A percentile compares a stretch with the other conserved stretches of the same genome.
Conservation (phyloP, 2,113 vertebrate species). For the Bombycilla garrulus region DNA sequence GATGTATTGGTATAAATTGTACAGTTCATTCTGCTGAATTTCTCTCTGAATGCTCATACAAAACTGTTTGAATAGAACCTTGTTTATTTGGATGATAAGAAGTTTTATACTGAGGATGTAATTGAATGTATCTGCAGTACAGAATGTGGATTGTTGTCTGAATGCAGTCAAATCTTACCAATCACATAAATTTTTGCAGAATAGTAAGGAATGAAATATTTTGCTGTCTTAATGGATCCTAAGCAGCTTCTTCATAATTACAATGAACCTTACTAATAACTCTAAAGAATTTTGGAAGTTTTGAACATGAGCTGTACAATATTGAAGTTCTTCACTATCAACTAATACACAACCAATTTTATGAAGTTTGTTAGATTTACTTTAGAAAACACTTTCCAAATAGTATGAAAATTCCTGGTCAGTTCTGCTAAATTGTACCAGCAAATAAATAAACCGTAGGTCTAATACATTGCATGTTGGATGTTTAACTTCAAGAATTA, state of each 20-base stretch:
- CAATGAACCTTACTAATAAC: background rate
- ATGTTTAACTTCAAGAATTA: conserved; percentile 31
- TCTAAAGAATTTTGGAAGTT: background rate
- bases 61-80: background rate
- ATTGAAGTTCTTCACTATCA: background rate
- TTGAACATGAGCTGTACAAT: background rate
- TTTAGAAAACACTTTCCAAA: background rate
- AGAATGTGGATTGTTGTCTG: background rate
- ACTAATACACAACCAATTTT: background rate
- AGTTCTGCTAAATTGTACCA: conserved; percentile 35
- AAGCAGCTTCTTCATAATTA: background rate
- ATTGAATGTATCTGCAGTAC: conserved; percentile 19
- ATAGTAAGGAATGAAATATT: background rate
- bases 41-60: background rate
- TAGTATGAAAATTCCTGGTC: background rate
- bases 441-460: conserved; percentile 36
- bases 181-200: background rate
- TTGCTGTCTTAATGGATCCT: background rate
- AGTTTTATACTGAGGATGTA: background rate
- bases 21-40: background rate
- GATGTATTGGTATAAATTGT: background rate
- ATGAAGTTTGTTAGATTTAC: background rate
- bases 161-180: background rate
- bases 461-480: conserved; percentile 8
- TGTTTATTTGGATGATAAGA: background rate